Conservation (phyloP, 2,113 vertebrate species). For the Ciconia stormi region DNA sequence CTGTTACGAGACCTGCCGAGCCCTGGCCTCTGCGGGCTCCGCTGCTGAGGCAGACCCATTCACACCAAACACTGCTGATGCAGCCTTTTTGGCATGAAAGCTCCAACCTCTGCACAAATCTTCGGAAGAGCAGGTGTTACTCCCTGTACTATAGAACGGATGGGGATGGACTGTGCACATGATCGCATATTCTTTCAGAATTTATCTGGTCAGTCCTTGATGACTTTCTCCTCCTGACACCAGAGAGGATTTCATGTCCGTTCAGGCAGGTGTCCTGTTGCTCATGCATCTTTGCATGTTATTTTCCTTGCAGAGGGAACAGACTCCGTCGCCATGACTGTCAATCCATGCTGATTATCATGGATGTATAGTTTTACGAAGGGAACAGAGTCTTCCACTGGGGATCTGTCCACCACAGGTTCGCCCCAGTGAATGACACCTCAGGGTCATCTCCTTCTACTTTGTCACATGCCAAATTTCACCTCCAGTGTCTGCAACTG, state of each 20-base stretch:
- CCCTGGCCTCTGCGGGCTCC: background rate
- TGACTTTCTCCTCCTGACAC: background rate
- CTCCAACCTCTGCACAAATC: background rate
- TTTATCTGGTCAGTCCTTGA: background rate
- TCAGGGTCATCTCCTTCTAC: background rate
- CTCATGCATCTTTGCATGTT: background rate
- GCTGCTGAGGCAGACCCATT: background rate
- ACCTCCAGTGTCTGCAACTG: background rate
- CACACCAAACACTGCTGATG: background rate
- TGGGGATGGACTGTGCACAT: background rate
- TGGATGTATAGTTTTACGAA: background rate
- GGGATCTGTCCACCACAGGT: background rate
- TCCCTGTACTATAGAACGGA: background rate
- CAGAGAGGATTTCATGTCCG: background rate
- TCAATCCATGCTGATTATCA: background rate
- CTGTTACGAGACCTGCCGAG: background rate
- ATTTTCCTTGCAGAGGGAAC: background rate
- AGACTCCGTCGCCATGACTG: background rate
- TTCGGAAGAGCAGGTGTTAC: background rate
- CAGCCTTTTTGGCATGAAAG: background rate
- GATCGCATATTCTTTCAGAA: background rate
- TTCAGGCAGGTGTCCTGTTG: background rate
- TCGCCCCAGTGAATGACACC: background rate
- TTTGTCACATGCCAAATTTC: background rate
- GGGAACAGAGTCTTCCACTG: background rate